Evolutionary conservation across 2,797 vertebrate genomes (phyloP), one percentile per base, ranked within the genome.

Genomic region (Tiaroga cobitis): DNA sequence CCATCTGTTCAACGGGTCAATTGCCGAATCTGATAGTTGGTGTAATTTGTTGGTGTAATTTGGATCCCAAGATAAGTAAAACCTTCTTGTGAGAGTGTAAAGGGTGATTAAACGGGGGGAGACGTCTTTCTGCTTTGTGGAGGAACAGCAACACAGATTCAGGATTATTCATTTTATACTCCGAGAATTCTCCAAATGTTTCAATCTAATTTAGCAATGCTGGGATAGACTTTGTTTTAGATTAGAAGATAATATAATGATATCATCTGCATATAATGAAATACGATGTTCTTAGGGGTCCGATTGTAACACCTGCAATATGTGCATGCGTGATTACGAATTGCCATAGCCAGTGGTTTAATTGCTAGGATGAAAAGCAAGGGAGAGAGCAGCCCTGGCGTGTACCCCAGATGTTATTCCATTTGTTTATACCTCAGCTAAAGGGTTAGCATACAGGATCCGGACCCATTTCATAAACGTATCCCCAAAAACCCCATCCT

Each of bases 1-100:
- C 67, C 63, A 85, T 29, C 67, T 85, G 61, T 80, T 80, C 43
- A 79, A 9, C 15, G 72, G 34, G 16, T 68, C 21, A 24, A 3
- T 80, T 46, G 80, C 15, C 9, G 13, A 37, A 8, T 84, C 46
- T 8, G 18, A 32, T 6, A 41, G 10, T 26, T 13, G 11, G 18
- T 63, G 37, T 7, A 37, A 37, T n/a, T n/a, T n/a, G 39, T 39
- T 8, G 2, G 39, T 39, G 39, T 39, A 8, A 8, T 39, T 39
- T 39, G 8, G 39, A 39, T 39, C 39, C 39, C 39, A 39, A 39
- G 39, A 39, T 2, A 39, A 39, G 39, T 8, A 39, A 9, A 39
- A 39, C 37, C 37, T 39, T 39, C 37, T 8, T 39, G 37, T 39
- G 37, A 39, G 7, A 39, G 8, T 39, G 37, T 32, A 78, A 78